A percentile compares a stretch with the other conserved stretches of the same genome.
phyloP scores from a whole-genome alignment of 2,888 invertebrate species.

The Oligia latruncula region DNA sequence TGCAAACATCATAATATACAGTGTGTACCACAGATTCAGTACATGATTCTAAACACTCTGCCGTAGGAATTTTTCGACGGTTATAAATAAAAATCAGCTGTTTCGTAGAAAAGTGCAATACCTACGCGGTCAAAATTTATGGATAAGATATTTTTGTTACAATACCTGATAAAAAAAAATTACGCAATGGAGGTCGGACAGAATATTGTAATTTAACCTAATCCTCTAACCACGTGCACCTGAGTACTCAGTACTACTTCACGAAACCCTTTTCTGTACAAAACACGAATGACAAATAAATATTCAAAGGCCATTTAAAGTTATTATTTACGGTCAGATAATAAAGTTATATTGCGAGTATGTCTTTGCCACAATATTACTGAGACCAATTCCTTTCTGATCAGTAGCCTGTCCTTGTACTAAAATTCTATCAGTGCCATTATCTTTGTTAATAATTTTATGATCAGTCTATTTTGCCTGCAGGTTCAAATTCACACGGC shows the following conservation, averaged over 20 bases:
- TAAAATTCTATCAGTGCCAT: conserved; percentile 44
- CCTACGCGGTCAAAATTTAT: too few relatives aligned
- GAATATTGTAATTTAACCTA: neutral
- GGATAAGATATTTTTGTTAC: too few relatives aligned
- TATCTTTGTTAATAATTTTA: conserved; percentile 53
- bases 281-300: conserved; percentile 12
- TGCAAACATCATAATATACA: neutral
- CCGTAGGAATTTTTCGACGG: too few relatives aligned
- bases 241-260: neutral
- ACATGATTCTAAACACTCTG: neutral
- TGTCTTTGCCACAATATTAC: conserved; percentile 23
- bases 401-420: conserved; percentile 52
- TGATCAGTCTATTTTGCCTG: conserved; percentile 42
- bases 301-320: conserved; percentile 20
- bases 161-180: too few relatives aligned
- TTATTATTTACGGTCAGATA: conserved; percentile 28
- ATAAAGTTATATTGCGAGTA: conserved; percentile 21
- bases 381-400: conserved; percentile 42
- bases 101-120: too few relatives aligned
- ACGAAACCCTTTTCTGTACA: neutral
- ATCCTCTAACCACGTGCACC: neutral
- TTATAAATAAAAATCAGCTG: too few relatives aligned
- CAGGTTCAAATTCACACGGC: conserved; percentile 52
- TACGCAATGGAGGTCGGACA: too few relatives aligned
- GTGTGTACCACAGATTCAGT: neutral